Base-by-base conservation (phyloP, 1,140 invertebrate genomes). In the Tetramorium alpestre region DNA sequence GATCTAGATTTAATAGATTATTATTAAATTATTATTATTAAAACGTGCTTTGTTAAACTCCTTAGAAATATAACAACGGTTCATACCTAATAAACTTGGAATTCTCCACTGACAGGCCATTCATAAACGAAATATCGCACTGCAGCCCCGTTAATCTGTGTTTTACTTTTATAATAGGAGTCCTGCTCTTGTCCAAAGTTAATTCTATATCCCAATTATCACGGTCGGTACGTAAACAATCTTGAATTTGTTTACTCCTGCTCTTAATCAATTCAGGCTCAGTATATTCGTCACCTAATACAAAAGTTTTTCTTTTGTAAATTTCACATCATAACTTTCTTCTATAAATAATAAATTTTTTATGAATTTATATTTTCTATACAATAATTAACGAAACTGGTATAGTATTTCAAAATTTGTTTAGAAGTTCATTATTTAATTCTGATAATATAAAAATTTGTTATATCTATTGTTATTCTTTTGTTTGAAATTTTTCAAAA, bases 81-180 rank as follows among this genome's bases (percentile, higher is more conserved):
- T 38, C 60, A 86, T 94, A 95, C 94, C 87, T 93, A 75, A 96
- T 84, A 86, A 95, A 93, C 89, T 94, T 94, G 3, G 95, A 96
- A 90, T 96, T 96, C 90, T 96, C 95, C 16, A 96, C 94, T 82
- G 95, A 94, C 13, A 96, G 93, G 1, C 95, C 94, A 92, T 96
- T 95, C 56, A 92, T 94, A 78, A 96, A 96, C 5, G 96, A 96
- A 44, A 97, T 88, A 93, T 96, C 96, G 89, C 96, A 96, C 22
- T 95, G 89, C 5, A 96, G 67, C 8, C 93, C 85, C 22, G 94
- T 95, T 47, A 58, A 78, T 28, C 84, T 92, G 88, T 96, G 95
- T 64, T 89, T 87, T 49, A 96, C 92, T 92, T 95, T 96, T 38
- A 97, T 94, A 76, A 96, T 96, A 5, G 96, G 96, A 7, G 96